Evolutionary conservation across 1,140 invertebrate genomes (phyloP), one percentile per base, ranked within the genome.

Genomic region (Sarcophaga bullata): DNA sequence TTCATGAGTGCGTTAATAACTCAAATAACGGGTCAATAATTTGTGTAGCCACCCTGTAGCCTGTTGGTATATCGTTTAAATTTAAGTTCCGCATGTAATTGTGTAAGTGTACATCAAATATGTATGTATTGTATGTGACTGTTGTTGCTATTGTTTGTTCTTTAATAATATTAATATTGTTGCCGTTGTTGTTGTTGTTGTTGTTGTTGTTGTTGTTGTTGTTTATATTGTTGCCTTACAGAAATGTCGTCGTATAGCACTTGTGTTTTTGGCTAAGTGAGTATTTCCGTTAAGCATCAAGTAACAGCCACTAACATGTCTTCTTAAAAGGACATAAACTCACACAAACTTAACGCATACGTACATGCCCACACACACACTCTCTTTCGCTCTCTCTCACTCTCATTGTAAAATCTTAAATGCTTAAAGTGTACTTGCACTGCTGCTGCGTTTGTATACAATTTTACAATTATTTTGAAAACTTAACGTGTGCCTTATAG

Each of bases 221-320:
- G 37, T 49, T 76, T 58, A 58, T n/a, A 58, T 58, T 58, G 10
- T 10, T 13, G 54, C 13, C 15, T n/a, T 58, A n/a, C 54, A 58
- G 54, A n/a, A 7, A 5, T 58, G 25, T 37, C 25, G 25, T 37
- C 25, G 25, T 37, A 37, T 1, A 37, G 25, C 4, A 37, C 25
- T 58, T 13, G 54, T 58, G 54, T 58, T 58, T 68, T 68, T 68
- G 62, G 62, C 17, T 68, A 68, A 68, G 62, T 68, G 62, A 68
- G 62, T 68, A 68, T 68, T 68, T 68, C 62, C 54, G 54, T 58
- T 58, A 58, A 58, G 54, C 54, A 58, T 58, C 54, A n/a, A 58
- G 13, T 58, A 58, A 58, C 54, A 58, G 54, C 54, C 62, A 68
- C 62, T 68, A 68, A 68, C 62, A 68, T 68, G 62, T 68, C 62